Percentiles rank a stretch among this genome's conserved stretches.
Conservation (phyloP, 2,888 invertebrate species). For the Xestia ashworthii region DNA sequence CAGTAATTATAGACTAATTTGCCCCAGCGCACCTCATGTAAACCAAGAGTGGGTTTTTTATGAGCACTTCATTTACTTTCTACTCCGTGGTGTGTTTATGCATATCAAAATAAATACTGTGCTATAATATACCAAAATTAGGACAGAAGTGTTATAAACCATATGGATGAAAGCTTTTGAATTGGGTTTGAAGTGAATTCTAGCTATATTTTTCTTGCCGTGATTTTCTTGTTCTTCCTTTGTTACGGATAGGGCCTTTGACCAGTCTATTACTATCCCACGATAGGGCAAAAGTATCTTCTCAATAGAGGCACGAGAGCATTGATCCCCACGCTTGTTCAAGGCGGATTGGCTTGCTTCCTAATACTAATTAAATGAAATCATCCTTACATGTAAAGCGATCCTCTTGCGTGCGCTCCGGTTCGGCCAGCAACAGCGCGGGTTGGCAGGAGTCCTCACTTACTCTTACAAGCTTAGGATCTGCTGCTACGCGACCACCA, state of each 20-base stretch:
- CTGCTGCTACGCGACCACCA: conserved; percentile 80
- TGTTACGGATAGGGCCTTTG: neutral
- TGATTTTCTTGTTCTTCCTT: neutral
- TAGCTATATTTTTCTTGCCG: neutral
- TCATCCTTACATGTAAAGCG: conserved; percentile 81
- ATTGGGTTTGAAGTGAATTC: neutral
- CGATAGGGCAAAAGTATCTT: neutral
- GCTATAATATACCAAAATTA: conserved; percentile 10
- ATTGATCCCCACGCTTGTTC: neutral
- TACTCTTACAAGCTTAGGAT: conserved; percentile 68
- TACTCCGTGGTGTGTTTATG: neutral
- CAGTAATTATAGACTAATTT: neutral
- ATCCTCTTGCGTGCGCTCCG: conserved; percentile 84
- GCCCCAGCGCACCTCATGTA: neutral
- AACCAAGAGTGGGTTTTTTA: neutral
- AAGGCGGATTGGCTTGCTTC: neutral
- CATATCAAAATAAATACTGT: conserved; percentile 7
- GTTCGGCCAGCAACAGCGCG: conserved; percentile 83
- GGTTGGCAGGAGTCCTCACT: conserved; percentile 68
- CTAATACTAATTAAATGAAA: neutral
- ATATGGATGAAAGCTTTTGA: neutral
- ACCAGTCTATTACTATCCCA: neutral
- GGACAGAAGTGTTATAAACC: neutral
- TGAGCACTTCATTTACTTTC: conserved; percentile 22
- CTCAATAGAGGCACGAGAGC: neutral